Base-by-base conservation (phyloP, 2,888 invertebrate genomes). In the Drosophila nr. fundita region DNA sequence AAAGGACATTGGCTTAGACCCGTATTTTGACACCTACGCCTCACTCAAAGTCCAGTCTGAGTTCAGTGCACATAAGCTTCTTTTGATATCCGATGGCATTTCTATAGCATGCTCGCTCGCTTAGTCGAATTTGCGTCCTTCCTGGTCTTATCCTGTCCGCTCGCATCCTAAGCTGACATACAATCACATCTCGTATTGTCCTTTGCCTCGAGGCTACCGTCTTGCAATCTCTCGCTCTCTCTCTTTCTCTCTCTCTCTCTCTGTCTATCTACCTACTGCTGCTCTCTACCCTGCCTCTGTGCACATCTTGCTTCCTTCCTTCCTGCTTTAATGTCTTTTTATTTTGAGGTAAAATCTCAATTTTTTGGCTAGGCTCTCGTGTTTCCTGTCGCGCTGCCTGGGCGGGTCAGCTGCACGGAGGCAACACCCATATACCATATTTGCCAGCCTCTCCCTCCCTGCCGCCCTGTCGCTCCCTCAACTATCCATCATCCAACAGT, bases 11-110 rank as follows among this genome's bases (percentile, higher is more conserved):
- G 91, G 91, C 92, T 91, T 89, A 91, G 84, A 50, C 73, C 53
- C 72, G 88, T 87, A 91, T 91, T 92, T 92, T 91, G 92, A 92
- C 91, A 91, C 91, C 91, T 91, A 73, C 60, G 30, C 29, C n/a
- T 63, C 7, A 42, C 42, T 34, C 45, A 58, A 53, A 49, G 57
- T 42, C 49, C 67, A 66, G 34, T 61, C 32, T 34, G 15, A 42
- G 48, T 62, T 66, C 59, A 53, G 40, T 21, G 52, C 55, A 45
- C 45, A 45, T 81, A 90, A 90, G 90, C 83, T 89, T 74, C 81
- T 62, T 68, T 77, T 81, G 68, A 91, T 91, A 91, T 90, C 90
- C 90, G 87, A 32, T 82, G 45, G 45, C 45, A 45, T 24, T 45
- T 45, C 80, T 38, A 38, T 34, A 83, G 90, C 91, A 91, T 45